Evolutionary conservation across 2,113 vertebrate genomes (phyloP).

Genomic region (Thoracochromis brauschi): DNA sequence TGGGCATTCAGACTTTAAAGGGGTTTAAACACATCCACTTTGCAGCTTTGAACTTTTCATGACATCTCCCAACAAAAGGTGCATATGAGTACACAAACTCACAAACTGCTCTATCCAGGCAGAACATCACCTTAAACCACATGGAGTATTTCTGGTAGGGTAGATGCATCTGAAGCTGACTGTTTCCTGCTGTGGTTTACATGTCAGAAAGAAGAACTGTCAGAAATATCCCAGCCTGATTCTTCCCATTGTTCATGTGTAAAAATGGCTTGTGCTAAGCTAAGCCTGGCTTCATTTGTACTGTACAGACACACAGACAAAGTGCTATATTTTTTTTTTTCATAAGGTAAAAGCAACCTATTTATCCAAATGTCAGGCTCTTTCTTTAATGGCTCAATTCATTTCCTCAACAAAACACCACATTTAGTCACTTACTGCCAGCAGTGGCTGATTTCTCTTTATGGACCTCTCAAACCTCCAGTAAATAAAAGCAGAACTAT

Average conservation of each 20-base stretch:
- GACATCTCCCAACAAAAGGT: neutral
- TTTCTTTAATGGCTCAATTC: neutral
- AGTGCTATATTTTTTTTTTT: neutral
- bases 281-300: rapidly evolving
- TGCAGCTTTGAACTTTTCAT: neutral
- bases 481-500: neutral
- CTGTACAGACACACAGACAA: neutral
- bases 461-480: neutral
- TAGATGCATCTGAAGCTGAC: neutral
- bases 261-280: neutral
- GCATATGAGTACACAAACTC: neutral
- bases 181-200: neutral
- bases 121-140: neutral
- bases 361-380: neutral
- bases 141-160: neutral
- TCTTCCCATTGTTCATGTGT: neutral
- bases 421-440: neutral
- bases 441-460: neutral
- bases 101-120: neutral
- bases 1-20: neutral
- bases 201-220: neutral
- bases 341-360: neutral
- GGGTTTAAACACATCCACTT: neutral
- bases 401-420: neutral
- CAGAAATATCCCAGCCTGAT: neutral